Evolutionary conservation across 2,888 invertebrate species (phyloP), one percentile per base, ranked within the genome.

Genomic region (Erannis defoliaria): DNA sequence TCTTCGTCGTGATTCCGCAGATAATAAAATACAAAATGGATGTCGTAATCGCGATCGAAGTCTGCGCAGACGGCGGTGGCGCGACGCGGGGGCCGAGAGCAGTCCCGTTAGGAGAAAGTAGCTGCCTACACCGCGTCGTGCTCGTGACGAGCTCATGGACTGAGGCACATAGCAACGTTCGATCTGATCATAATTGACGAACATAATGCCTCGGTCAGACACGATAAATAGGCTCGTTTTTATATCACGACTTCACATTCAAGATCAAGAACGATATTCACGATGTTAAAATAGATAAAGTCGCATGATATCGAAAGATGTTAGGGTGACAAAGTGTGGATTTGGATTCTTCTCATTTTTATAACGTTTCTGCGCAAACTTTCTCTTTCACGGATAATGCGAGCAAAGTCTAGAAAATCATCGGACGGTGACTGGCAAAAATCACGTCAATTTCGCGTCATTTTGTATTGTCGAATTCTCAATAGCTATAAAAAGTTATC

Each of bases 41-140:
- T 88, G 86, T 85, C 78, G 87, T 87, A 87, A 86, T 86, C 77
- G 73, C 78, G 82, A 84, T 84, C 80, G 76, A 72, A 74, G 80
- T 75, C 76, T 76, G 80, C 71, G 73, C 75, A 73, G 80, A 68
- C 73, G 70, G 71, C 71, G 60, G 68, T 67, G 69, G 23, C n/a
- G 62, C 14, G 70, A 68, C 62, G 73, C 65, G 74, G 72, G 78
- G 76, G 71, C 76, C 65, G 80, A 71, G 75, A 78, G 65, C 75
- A 78, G 84, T 90, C 86, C 93, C 91, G 93, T 93, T 91, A 93
- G 86, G 91, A 91, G 93, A 93, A 93, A 93, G 93, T 92, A 88
- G 89, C 88, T 88, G 86, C 90, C 89, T 86, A 89, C 89, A 87
- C 85, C 81, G 77, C 65, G 74, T 86, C 86, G 87, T 88, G 86